Evolutionary conservation across 64 coral and sea anemone genomes (phyloP), one percentile per base, ranked within the genome.

Genomic region (Montipora cactus): DNA sequence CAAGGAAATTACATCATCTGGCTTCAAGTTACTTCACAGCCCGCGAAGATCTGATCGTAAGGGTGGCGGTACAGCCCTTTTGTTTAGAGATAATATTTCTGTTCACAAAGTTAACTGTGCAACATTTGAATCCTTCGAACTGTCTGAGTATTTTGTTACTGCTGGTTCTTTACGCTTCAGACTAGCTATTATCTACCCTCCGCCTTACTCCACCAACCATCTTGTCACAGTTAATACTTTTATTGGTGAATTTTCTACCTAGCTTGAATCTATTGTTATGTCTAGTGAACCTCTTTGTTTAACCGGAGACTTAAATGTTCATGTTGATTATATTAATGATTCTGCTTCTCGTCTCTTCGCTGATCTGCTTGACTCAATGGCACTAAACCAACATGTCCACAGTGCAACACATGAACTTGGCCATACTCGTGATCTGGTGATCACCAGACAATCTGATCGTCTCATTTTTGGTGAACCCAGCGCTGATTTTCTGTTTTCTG

Each of bases 301-400:
- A 37, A 37, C 28, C 28, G 28, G 28, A 37, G 28, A 37, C 28
- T 37, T 50, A 62, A 22, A 75, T 55, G 51, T 48, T 3, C 79
- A 50, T 81, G 44, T 77, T 37, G 75, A 77, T 20, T 0, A 77
- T 77, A 0, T 47, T 8, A n/a, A n/a, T 47, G 75, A 23, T 81
- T 6, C 23, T 5, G 79, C 11, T 81, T 28, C 28, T 18, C 3
- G 11, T 81, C 12, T 3, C 16, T 81, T 81, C 44, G 2, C 51
- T 14, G 79, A 81, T 18, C 4, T 81, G 6, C 12, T 81, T n/a
- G 79, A 81, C 2, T 81, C 79, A 18, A 81, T 81, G 79, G 12
- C 12, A 7, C 12, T 81, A 13, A 18, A 3, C 8, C 79, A 81
- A 81, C 79, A 81, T 51, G 79, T 81, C 2, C 2, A n/a, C 5